Percentiles rank a stretch among this genome's conserved stretches.
Conservation (phyloP, 1,140 invertebrate species). For the Araneus ventricosus region DNA sequence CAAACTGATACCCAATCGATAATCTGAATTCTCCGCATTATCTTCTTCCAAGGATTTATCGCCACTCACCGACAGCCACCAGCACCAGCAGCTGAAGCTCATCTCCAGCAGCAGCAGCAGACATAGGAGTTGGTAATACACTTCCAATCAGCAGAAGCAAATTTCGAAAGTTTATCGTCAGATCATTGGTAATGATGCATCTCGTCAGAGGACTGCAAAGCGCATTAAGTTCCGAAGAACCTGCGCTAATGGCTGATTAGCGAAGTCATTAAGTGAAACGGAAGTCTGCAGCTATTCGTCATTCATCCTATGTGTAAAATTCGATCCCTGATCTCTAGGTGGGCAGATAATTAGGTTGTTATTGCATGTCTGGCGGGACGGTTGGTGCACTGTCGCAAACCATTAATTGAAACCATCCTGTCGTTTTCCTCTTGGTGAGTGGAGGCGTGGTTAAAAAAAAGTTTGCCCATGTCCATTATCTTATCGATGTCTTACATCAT, state of each 20-base stretch:
- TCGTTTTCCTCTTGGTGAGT: constrained; percentile 27
- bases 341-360: constrained; percentile 67
- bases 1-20: background rate
- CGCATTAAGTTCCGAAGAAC: constrained; percentile 33
- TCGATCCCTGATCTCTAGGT: constrained; percentile 35
- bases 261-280: constrained; percentile 61
- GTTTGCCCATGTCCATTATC: constrained; percentile 12
- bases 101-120: background rate
- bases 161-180: constrained; percentile 57
- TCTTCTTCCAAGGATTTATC: constrained; percentile 21
- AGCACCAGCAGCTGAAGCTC: background rate
- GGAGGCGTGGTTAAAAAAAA: background rate
- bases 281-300: constrained; percentile 55
- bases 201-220: constrained; percentile 6
- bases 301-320: constrained; percentile 60
- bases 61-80: background rate
- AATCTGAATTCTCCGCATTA: background rate
- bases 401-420: constrained; percentile 46
- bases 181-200: constrained; percentile 65
- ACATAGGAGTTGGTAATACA: background rate
- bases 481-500: constrained; percentile 50
- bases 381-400: constrained; percentile 8
- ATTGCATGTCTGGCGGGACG: constrained; percentile 28
- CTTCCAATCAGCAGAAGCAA: constrained; percentile 41
- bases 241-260: constrained; percentile 65